A percentile compares a stretch with the other conserved stretches of the same genome.
These are phyloP conservation scores for Hypocryptadius cinnamomeus DNA, from an alignment of 2,113 vertebrate genomes.

Conservation along the genomic window DNA sequence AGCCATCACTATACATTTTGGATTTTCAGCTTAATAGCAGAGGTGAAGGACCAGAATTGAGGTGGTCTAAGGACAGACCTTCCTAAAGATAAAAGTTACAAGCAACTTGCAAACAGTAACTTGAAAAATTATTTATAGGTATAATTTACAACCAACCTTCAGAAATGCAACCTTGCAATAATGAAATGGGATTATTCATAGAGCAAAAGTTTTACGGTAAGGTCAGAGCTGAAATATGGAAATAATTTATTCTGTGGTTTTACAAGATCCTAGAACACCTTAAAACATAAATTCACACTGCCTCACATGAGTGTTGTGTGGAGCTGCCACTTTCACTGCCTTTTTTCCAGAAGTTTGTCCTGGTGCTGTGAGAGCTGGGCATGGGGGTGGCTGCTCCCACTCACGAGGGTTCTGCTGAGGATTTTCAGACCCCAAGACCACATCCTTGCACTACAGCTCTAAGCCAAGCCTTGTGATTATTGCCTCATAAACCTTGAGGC, in stretches of 20 bases:
- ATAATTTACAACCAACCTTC: conserved; percentile 51
- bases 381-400: too few relatives aligned
- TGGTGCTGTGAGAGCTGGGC: neutral
- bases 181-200: conserved; percentile 35
- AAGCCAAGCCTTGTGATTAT: neutral
- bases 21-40: neutral
- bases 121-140: conserved; percentile 6
- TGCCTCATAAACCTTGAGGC: neutral
- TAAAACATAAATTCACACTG: neutral
- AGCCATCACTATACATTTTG: neutral
- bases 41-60: neutral
- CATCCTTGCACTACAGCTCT: neutral
- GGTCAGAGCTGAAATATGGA: conserved; percentile 42
- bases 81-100: neutral
- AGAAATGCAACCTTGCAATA: conserved; percentile 45
- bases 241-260: conserved; percentile 38
- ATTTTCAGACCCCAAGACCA: neutral
- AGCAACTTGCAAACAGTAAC: neutral
- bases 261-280: neutral
- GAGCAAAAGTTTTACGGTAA: conserved; percentile 3
- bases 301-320: neutral
- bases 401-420: rapidly evolving
- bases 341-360: neutral
- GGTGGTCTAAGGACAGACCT: neutral
- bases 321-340: neutral